Evolutionary conservation across 1,140 invertebrate genomes (phyloP).

Genomic region (Papilio xuthus): DNA sequence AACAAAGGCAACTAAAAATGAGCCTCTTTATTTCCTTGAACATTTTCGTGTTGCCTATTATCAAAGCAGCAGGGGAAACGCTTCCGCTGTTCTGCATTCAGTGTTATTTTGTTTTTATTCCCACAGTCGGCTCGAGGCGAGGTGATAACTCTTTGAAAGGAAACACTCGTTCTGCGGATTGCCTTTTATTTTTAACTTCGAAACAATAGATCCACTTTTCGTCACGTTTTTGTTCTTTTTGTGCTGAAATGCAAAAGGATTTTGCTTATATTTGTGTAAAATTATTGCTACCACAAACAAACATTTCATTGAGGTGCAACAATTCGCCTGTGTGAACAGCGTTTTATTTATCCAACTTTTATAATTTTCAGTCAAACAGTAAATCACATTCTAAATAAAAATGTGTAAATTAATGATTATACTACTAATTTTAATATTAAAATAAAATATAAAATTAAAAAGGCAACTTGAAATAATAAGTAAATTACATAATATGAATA

Average conservation of each 20-base stretch:
- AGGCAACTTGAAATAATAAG: too few species aligned
- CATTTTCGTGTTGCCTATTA: conserved; percentile 23
- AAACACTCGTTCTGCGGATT: conserved; percentile 36
- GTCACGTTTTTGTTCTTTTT: conserved; percentile 28
- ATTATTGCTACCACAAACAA: not conserved
- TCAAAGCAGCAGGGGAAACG: conserved; percentile 14
- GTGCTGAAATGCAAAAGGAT: conserved; percentile 1
- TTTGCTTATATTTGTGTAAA: conserved; percentile 20
- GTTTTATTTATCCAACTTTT: not conserved
- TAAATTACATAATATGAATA: not conserved
- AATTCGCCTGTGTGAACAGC: not conserved
- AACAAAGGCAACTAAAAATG: not conserved
- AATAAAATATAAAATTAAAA: too few species aligned
- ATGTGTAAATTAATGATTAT: too few species aligned
- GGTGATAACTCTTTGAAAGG: conserved; percentile 40
- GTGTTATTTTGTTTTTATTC: conserved; percentile 34
- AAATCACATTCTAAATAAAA: too few species aligned
- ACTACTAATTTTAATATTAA: too few species aligned
- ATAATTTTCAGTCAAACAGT: too few species aligned
- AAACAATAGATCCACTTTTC: conserved; percentile 36
- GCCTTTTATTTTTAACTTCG: conserved; percentile 34
- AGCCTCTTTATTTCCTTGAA: not conserved
- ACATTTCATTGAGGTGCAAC: not conserved
- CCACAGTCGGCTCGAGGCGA: conserved; percentile 30
- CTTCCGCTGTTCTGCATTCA: conserved; percentile 27